phyloP scores from a whole-genome alignment of 2,113 vertebrate genomes.

The Xiphophorus couchianus region DNA sequence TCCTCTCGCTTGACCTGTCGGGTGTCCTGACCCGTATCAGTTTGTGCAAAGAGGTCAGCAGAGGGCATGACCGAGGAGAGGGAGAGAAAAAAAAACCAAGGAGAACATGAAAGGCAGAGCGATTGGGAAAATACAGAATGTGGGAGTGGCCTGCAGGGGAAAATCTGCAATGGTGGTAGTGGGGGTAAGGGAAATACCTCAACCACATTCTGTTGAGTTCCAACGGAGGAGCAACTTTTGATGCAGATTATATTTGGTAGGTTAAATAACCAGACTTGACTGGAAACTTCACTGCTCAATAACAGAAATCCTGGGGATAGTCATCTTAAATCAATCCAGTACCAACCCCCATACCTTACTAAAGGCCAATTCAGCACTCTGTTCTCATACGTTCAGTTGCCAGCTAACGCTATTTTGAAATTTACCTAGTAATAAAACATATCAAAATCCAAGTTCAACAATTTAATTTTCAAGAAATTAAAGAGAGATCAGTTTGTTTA shows the following conservation, averaged over 20 bases:
- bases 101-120: conserved; percentile 29
- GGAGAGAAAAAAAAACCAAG: conserved; percentile 35
- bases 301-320: conserved; percentile 57
- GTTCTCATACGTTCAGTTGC: conserved; percentile 16
- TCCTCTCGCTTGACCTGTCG: conserved; percentile 65
- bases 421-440: not conserved
- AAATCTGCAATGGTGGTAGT: conserved; percentile 20
- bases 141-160: conserved; percentile 62
- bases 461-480: too few species aligned
- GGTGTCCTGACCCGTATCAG: conserved; percentile 72
- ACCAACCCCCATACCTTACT: conserved; percentile 24
- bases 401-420: conserved; percentile 2
- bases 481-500: too few species aligned
- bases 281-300: conserved; percentile 59
- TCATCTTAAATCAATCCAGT: conserved; percentile 33
- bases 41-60: conserved; percentile 71
- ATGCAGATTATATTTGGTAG: conserved; percentile 47
- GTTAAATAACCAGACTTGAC: conserved; percentile 67
- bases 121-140: conserved; percentile 64
- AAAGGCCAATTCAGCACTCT: conserved; percentile 45
- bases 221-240: conserved; percentile 71
- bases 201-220: conserved; percentile 74
- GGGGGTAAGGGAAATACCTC: conserved; percentile 70
- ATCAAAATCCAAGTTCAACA: not conserved
- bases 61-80: conserved; percentile 40